Percentiles rank a stretch among this genome's conserved stretches.
These are phyloP conservation scores for Samia ricini DNA, from an alignment of 1,140 invertebrate genomes.

Conservation along the genomic window DNA sequence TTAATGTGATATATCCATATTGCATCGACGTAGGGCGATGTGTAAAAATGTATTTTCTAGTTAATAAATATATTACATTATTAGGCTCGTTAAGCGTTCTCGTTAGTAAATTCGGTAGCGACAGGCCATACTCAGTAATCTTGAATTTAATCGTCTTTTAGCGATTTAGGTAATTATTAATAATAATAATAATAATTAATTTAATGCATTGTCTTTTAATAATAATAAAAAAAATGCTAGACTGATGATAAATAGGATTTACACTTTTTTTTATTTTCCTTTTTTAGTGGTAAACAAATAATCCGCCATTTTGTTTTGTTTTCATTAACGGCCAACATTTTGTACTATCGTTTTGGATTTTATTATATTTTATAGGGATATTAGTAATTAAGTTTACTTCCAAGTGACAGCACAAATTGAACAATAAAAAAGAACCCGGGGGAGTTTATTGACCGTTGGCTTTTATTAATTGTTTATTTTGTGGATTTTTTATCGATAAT, in stretches of 20 bases:
- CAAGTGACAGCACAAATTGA: slow-evolving; percentile 68
- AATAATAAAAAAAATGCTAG: slow-evolving; percentile 49
- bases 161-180: slow-evolving; percentile 25
- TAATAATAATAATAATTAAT: slow-evolving; percentile 10
- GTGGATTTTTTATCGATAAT: slow-evolving; percentile 39
- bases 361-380: slow-evolving; percentile 52
- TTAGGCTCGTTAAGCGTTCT: slow-evolving; percentile 68
- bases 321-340: slow-evolving; percentile 32
- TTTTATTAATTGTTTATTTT: slow-evolving; percentile 44
- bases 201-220: neutral
- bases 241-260: slow-evolving; percentile 39
- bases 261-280: slow-evolving; percentile 18
- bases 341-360: slow-evolving; percentile 42
- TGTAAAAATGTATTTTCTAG: slow-evolving; percentile 51
- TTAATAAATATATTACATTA: slow-evolving; percentile 9
- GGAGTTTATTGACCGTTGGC: slow-evolving; percentile 35
- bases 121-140: slow-evolving; percentile 67
- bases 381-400: slow-evolving; percentile 54
- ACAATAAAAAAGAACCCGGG: slow-evolving; percentile 15
- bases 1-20: slow-evolving; percentile 67
- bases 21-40: slow-evolving; percentile 57
- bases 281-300: neutral
- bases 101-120: slow-evolving; percentile 62
- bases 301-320: slow-evolving; percentile 16
- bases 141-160: slow-evolving; percentile 58